Evolutionary conservation across 2,113 vertebrate species (phyloP).

Genomic region (Poecile atricapillus): DNA sequence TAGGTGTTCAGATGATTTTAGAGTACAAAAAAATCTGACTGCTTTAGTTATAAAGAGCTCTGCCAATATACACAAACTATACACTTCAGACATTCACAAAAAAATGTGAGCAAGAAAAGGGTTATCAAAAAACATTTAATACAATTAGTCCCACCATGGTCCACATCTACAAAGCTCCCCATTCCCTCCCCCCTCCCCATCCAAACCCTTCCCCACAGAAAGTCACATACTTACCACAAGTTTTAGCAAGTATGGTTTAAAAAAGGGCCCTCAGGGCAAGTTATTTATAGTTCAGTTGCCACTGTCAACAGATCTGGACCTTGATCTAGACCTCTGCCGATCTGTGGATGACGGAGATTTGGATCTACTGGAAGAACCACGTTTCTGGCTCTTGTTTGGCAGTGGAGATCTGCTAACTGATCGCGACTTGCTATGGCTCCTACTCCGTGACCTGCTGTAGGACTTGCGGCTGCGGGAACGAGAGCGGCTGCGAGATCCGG

Average conservation of each 20-base stretch:
- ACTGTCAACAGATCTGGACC: constrained; percentile 87
- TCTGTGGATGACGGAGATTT: constrained; percentile 81
- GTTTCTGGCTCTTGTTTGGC: constrained; percentile 84
- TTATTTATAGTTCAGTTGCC: constrained; percentile 83
- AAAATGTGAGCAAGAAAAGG: constrained; percentile 76
- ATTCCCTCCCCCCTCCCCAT: constrained; percentile 9
- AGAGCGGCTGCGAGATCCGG: constrained; percentile 85
- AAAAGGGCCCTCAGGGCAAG: constrained; percentile 67
- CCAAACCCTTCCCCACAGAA: constrained; percentile 65
- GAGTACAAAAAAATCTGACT: constrained; percentile 72
- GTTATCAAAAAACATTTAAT: constrained; percentile 83
- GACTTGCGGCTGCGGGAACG: constrained; percentile 84
- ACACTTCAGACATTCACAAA: constrained; percentile 80
- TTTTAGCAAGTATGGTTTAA: constrained; percentile 80
- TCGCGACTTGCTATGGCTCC: constrained; percentile 80
- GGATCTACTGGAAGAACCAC: constrained; percentile 77
- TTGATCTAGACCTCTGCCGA: constrained; percentile 79
- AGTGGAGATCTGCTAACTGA: constrained; percentile 83
- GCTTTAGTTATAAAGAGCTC: constrained; percentile 81
- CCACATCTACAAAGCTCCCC: constrained; percentile 77
- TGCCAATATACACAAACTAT: constrained; percentile 79
- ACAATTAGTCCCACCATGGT: constrained; percentile 78
- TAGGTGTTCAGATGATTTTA: constrained; percentile 49
- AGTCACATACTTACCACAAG: constrained; percentile 79
- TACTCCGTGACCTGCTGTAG: constrained; percentile 82